Conservation (phyloP, 1,140 invertebrate genomes). For the Polypedilum vanderplanki region DNA sequence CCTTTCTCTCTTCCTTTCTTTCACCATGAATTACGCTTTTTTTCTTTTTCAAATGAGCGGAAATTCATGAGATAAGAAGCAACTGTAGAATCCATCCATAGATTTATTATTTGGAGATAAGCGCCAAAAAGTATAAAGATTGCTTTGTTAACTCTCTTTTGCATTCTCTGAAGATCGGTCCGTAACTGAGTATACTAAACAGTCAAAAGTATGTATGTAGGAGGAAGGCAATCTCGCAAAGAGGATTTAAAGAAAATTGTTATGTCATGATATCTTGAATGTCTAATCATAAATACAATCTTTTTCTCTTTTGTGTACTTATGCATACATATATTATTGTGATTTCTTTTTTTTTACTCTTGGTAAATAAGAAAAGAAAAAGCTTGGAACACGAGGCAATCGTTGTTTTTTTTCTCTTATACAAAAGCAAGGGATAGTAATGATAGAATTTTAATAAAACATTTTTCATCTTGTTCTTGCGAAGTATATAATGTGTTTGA, state of each 20-base stretch:
- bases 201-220: neutral
- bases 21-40: neutral
- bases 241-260: conserved; percentile 2
- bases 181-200: neutral
- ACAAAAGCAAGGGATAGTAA: too few relatives aligned
- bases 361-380: neutral
- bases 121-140: neutral
- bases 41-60: neutral
- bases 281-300: conserved; percentile 1
- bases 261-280: conserved; percentile 13
- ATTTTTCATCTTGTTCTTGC: too few relatives aligned
- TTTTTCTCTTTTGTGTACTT: too few relatives aligned
- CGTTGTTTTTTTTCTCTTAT: neutral
- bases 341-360: neutral
- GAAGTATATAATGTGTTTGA: too few relatives aligned
- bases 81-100: neutral
- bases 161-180: neutral
- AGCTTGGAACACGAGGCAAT: neutral
- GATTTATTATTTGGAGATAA: conserved; percentile 1
- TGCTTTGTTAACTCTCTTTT: neutral
- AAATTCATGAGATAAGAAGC: conserved; percentile 17
- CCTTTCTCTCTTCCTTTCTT: neutral
- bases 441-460: too few relatives aligned
- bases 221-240: neutral
- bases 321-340: too few relatives aligned